Evolutionary conservation across 2,888 invertebrate genomes (phyloP).

Genomic region (Phyllotreta cruciferae): DNA sequence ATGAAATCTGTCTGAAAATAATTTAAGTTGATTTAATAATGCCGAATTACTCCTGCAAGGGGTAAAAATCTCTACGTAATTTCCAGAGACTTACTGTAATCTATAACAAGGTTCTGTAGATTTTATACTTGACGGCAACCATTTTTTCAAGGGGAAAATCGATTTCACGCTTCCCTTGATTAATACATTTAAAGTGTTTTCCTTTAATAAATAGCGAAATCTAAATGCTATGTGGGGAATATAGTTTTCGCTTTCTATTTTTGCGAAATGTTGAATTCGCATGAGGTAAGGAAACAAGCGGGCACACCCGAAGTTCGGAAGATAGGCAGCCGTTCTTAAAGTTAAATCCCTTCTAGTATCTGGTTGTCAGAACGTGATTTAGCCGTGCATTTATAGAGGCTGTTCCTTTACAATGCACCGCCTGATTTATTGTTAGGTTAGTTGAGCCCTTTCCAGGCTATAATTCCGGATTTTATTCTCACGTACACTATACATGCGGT

Average conservation of each 20-base stretch:
- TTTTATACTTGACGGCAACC: constrained; percentile 43
- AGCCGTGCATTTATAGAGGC: constrained; percentile 58
- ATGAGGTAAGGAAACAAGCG: constrained; percentile 30
- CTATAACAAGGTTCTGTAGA: constrained; percentile 47
- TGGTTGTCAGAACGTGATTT: constrained; percentile 58
- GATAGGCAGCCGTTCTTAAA: constrained; percentile 48
- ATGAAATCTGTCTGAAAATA: constrained; percentile 45
- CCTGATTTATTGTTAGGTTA: constrained; percentile 59
- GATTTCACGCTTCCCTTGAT: too few relatives aligned
- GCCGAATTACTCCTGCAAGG: constrained; percentile 41
- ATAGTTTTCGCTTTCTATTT: constrained; percentile 18
- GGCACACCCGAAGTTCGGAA: constrained; percentile 28
- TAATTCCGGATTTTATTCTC: constrained; percentile 50
- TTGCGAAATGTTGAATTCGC: constrained; percentile 18
- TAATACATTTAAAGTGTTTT: too few relatives aligned
- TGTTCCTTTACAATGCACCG: constrained; percentile 49
- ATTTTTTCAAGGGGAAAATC: constrained; percentile 28
- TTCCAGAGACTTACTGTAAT: constrained; percentile 47
- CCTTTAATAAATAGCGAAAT: too few relatives aligned
- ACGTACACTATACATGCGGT: constrained; percentile 39
- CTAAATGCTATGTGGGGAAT: not conserved
- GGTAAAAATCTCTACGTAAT: constrained; percentile 43
- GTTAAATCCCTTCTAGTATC: constrained; percentile 56
- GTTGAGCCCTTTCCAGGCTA: constrained; percentile 50
- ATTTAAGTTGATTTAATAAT: constrained; percentile 47